A percentile compares a stretch with the other conserved stretches of the same genome.
These are phyloP conservation scores for Diarsia brunnea DNA, from an alignment of 2,888 invertebrate species.

Conservation along the genomic window DNA sequence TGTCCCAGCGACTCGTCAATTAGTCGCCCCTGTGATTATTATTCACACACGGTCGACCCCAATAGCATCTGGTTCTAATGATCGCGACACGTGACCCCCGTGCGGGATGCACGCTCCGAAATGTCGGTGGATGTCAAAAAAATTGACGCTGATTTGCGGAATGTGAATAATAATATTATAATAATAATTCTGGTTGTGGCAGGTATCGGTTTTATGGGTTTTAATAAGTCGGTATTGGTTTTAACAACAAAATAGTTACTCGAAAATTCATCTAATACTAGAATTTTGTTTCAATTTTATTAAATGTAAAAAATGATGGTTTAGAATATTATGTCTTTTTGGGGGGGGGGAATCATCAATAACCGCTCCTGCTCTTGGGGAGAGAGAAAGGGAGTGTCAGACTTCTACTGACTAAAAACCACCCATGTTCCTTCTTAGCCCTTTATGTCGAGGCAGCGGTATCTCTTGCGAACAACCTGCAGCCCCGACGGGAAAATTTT, in stretches of 20 bases:
- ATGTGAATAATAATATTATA: conserved; percentile 15
- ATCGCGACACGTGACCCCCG: conserved; percentile 74
- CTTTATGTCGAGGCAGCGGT: no score
- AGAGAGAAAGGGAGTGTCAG: no score
- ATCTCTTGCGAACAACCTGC: no score
- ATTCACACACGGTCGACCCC: conserved; percentile 73
- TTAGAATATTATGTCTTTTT: no score
- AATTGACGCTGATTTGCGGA: conserved; percentile 40
- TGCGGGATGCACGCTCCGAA: conserved; percentile 43
- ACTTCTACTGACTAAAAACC: no score
- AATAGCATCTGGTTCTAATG: conserved; percentile 83
- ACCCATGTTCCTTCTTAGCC: no score
- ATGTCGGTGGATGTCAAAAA: conserved; percentile 53
- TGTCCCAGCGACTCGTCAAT: conserved; percentile 73
- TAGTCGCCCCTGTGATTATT: conserved; percentile 78
- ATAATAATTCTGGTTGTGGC: neutral
- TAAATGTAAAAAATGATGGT: neutral
- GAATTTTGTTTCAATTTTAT: neutral
- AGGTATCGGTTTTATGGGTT: neutral
- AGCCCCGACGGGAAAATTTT: no score
- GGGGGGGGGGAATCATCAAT: no score
- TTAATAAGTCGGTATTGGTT: neutral
- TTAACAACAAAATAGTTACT: neutral
- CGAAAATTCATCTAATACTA: neutral
- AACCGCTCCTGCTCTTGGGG: no score